phyloP scores from a whole-genome alignment of 2,888 invertebrate genomes.

The Charanyca ferruginea region DNA sequence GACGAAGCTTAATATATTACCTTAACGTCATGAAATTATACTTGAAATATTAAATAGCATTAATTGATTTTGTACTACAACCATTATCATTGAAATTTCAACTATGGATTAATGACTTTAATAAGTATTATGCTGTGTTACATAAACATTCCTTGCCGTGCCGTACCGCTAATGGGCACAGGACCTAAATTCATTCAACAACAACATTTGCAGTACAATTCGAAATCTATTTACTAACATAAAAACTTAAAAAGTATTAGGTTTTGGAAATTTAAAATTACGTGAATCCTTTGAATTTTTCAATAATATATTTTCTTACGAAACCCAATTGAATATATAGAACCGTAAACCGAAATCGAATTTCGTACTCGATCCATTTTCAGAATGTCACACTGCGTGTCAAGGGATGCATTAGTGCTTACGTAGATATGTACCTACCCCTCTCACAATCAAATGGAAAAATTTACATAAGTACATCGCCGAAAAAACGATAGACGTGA shows the following conservation, averaged over 20 bases:
- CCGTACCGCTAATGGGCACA: too few species aligned
- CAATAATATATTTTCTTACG: slow-evolving; percentile 14
- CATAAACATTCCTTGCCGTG: too few species aligned
- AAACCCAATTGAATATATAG: slow-evolving; percentile 22
- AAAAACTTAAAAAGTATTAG: not conserved
- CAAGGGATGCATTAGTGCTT: slow-evolving; percentile 37
- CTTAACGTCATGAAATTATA: too few species aligned
- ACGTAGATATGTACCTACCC: slow-evolving; percentile 6
- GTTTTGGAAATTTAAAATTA: not conserved
- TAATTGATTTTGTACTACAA: too few species aligned
- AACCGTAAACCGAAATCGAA: slow-evolving; percentile 41
- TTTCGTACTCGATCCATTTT: slow-evolving; percentile 50
- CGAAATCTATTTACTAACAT: too few species aligned
- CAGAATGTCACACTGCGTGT: slow-evolving; percentile 37
- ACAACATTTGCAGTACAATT: too few species aligned
- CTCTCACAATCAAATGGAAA: slow-evolving; percentile 35
- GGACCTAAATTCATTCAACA: too few species aligned
- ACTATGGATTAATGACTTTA: too few species aligned
- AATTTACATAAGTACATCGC: slow-evolving; percentile 39
- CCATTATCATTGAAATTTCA: too few species aligned
- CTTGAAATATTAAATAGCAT: too few species aligned
- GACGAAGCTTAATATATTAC: too few species aligned
- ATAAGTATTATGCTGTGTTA: too few species aligned
- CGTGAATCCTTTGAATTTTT: slow-evolving; percentile 15
- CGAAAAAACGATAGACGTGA: slow-evolving; percentile 32